Percentiles rank a stretch among this genome's conserved stretches.
phyloP scores from a whole-genome alignment of 2,888 invertebrate species.

The Aphidoletes aphidimyza region DNA sequence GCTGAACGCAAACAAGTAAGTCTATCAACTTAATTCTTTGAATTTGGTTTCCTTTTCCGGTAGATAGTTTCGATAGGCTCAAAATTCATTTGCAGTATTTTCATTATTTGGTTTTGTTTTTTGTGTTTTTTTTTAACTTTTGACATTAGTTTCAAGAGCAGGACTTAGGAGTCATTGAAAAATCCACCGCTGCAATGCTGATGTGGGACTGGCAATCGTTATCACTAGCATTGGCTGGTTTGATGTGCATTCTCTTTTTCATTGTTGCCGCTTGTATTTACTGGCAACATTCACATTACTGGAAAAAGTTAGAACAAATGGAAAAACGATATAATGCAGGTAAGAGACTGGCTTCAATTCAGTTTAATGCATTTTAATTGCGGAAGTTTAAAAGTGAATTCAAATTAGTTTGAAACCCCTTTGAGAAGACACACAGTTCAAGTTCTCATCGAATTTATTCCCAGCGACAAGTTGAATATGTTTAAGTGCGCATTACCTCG shows the following conservation, averaged over 20 bases:
- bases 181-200: conserved; percentile 63
- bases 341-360: conserved; percentile 61
- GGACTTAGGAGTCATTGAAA: conserved; percentile 37
- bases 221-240: conserved; percentile 77
- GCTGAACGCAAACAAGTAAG: conserved; percentile 21
- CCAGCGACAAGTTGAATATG: background rate
- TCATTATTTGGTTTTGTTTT: background rate
- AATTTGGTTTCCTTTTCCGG: background rate
- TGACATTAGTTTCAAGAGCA: background rate
- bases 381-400: background rate
- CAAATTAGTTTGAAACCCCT: background rate
- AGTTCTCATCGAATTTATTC: too few relatives aligned
- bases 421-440: background rate
- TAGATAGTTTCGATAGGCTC: background rate
- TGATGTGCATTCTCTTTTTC: conserved; percentile 83
- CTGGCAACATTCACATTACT: conserved; percentile 81
- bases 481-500: background rate
- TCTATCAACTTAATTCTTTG: background rate
- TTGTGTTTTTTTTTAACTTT: background rate
- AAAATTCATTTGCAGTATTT: background rate
- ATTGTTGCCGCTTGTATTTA: conserved; percentile 80
- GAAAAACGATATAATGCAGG: conserved; percentile 82
- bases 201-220: conserved; percentile 81
- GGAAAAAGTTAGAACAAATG: conserved; percentile 81
- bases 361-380: background rate